Evolutionary conservation across 30 jellyfish, hydroid and myxozoan species (phyloP), one percentile per base, ranked within the genome.

Genomic region (Nemopilema nomurai): DNA sequence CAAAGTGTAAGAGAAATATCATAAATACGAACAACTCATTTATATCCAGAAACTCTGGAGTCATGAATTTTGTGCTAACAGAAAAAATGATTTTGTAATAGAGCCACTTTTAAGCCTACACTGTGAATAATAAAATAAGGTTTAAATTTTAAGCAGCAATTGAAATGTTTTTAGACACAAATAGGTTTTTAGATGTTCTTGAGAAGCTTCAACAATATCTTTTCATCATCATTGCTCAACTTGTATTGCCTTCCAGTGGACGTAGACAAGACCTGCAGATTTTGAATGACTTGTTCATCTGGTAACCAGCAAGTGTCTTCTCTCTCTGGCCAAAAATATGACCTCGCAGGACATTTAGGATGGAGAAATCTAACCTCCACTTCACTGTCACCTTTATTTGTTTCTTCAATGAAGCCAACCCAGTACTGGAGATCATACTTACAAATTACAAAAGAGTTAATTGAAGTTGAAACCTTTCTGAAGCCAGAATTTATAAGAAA

Each of bases 281-380:
- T 67, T 23, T 67, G 49, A 16, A 67, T 16, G 41, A 67, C 49
- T 16, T 67, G 77, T 23, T 23, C 41, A 18, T 24, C 66, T 71
- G 82, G 82, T 68, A 82, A 24, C 91, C 91, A 82, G 76, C 91
- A 82, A 29, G 70, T 50, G 69, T 82, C 76, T 28, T 82, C 86
- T 28, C 91, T 19, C 32, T 26, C 66, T 82, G 86, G 91, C 91
- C 91, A 82, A 71, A 20, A 18, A 27, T 32, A 76, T 76, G 75
- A 76, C 49, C 75, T 76, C 6, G 86, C 73, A 1, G 75, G 53
- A 49, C 86, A 32, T 33, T 49, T 33, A 8, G 65, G 82, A 29
- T 71, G 86, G 28, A 76, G 22, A 27, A 76, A 76, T 28, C 29
- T 76, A 23, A 76, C 29, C 20, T 19, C 1, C n/a, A 76, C 86